Conservation (phyloP, 2,888 invertebrate species). For the Desoria tigrina region DNA sequence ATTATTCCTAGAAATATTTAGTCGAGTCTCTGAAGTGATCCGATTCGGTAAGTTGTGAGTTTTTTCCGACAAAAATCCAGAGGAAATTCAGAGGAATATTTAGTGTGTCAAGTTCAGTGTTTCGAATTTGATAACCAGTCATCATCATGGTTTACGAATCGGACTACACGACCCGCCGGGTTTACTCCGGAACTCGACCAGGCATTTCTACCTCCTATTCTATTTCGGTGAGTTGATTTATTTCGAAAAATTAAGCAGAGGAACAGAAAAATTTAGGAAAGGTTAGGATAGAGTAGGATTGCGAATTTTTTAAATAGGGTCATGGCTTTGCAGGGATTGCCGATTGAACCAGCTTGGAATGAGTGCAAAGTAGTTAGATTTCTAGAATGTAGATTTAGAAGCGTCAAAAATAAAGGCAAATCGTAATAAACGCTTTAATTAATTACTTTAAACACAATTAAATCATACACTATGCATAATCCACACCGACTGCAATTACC, state of each 20-base stretch:
- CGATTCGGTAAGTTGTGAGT: constrained; percentile 8
- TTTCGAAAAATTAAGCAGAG: not conserved
- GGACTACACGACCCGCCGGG: constrained; percentile 40
- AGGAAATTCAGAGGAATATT: not conserved
- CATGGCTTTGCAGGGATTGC: not conserved
- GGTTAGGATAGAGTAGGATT: not conserved
- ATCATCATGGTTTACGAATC: constrained; percentile 47
- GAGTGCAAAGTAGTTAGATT: not conserved
- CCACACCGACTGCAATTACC: too few relatives aligned
- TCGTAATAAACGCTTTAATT: too few relatives aligned
- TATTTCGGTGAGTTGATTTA: constrained; percentile 45
- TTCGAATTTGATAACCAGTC: not conserved
- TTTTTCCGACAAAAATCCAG: not conserved
- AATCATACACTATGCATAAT: too few relatives aligned
- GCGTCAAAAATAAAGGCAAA: too few relatives aligned
- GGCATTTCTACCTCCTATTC: constrained; percentile 45
- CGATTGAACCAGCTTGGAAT: not conserved
- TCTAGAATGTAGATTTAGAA: not conserved
- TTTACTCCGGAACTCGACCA: constrained; percentile 44
- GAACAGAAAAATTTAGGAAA: too few relatives aligned
- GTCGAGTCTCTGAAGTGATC: constrained; percentile 20
- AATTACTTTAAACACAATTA: too few relatives aligned
- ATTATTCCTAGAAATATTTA: not conserved
- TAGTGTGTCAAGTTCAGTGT: not conserved
- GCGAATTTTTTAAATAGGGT: not conserved